phyloP scores from a whole-genome alignment of 2,113 vertebrate species.

The Ptychochromis oligacanthus region DNA sequence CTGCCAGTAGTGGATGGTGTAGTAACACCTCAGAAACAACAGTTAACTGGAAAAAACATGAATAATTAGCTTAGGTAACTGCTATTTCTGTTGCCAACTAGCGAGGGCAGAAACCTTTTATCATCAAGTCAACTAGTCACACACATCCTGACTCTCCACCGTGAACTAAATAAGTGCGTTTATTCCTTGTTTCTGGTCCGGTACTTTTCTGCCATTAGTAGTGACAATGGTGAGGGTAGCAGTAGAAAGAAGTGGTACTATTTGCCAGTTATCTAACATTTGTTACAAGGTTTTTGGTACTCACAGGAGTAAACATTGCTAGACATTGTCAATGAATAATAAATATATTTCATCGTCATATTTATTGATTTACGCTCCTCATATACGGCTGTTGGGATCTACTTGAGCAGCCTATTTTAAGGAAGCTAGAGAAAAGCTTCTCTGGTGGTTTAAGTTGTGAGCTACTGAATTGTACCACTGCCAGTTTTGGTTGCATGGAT shows the following conservation, averaged over 20 bases:
- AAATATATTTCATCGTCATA: background rate
- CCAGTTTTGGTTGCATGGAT: background rate
- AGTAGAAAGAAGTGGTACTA: too few relatives aligned
- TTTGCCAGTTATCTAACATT: too few relatives aligned
- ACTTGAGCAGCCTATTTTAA: background rate
- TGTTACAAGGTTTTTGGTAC: too few relatives aligned
- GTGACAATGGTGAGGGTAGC: background rate
- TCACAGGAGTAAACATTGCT: too few relatives aligned
- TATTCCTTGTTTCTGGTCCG: background rate
- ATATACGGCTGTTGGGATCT: background rate
- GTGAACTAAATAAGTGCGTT: background rate
- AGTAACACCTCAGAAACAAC: too few relatives aligned
- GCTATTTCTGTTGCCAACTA: too few relatives aligned
- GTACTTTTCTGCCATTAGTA: too few relatives aligned
- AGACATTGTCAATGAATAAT: background rate
- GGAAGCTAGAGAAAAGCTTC: background rate
- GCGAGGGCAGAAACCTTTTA: background rate
- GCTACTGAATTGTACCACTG: background rate
- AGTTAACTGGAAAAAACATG: too few relatives aligned
- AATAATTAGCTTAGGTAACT: too few relatives aligned
- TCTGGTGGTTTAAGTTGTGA: background rate
- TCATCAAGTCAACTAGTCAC: background rate
- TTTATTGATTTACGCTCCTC: background rate
- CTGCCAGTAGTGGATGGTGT: too few relatives aligned
- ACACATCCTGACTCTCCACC: background rate